Conservation (phyloP, 2,797 vertebrate species). For the Trachops cirrhosus region DNA sequence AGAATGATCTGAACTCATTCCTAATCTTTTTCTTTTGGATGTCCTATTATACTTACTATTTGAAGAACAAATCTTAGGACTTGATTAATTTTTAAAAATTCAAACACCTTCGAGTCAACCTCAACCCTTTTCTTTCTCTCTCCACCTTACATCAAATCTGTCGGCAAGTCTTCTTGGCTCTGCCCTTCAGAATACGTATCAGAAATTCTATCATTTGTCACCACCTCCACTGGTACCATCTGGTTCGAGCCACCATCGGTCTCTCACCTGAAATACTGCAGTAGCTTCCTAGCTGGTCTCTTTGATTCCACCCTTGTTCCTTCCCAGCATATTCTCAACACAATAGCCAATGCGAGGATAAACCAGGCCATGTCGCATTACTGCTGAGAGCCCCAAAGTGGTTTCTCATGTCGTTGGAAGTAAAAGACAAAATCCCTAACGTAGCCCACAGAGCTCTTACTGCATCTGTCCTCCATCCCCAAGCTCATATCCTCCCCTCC, state of each 20-base stretch:
- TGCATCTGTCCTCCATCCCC: neutral
- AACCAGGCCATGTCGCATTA: neutral
- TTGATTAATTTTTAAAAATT: neutral
- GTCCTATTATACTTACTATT: neutral
- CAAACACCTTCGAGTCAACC: neutral
- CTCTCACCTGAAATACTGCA: neutral
- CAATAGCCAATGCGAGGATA: neutral
- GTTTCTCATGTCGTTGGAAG: neutral
- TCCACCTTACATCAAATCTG: neutral
- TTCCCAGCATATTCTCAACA: neutral
- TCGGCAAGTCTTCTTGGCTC: neutral
- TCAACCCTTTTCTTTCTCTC: neutral
- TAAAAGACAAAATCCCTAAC: neutral
- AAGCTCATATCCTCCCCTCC: neutral
- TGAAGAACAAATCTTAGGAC: neutral
- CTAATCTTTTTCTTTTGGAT: neutral
- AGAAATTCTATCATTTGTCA: neutral
- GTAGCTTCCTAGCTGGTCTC: neutral
- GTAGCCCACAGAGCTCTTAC: neutral
- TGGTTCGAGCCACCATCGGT: neutral
- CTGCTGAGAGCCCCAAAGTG: neutral
- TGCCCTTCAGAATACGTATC: neutral
- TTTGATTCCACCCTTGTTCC: neutral
- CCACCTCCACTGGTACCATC: neutral
- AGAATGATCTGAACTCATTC: neutral